These are phyloP conservation scores for Drosophila emarginata DNA, from an alignment of 2,888 invertebrate genomes.

Conservation along the genomic window DNA sequence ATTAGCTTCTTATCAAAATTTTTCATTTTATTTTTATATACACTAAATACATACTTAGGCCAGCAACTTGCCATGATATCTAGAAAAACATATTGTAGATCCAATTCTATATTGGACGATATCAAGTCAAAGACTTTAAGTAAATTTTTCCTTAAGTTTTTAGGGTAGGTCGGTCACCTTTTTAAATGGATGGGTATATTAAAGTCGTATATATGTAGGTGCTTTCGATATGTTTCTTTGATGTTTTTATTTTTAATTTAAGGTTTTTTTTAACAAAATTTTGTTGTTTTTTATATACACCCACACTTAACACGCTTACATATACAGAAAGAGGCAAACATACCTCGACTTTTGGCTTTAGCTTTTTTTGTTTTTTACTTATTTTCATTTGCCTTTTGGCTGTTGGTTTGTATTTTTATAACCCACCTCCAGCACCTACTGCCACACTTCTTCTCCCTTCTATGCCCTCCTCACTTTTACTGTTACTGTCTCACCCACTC, in stretches of 20 bases:
- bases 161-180: no score
- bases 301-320: slow-evolving; percentile 65
- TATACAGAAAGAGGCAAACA: not conserved
- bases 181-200: not conserved
- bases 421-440: slow-evolving; percentile 13
- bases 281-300: slow-evolving; percentile 18
- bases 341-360: slow-evolving; percentile 41
- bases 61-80: not conserved
- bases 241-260: slow-evolving; percentile 74
- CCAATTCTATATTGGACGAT: no score
- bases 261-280: slow-evolving; percentile 51
- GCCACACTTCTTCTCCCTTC: not conserved
- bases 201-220: not conserved
- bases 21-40: not conserved
- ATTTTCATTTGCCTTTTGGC: slow-evolving; percentile 51
- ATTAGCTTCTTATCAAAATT: not conserved
- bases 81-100: not conserved
- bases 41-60: not conserved
- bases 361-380: slow-evolving; percentile 47
- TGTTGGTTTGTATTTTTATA: slow-evolving; percentile 30
- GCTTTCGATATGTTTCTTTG: slow-evolving; percentile 53
- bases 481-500: slow-evolving; percentile 1
- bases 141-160: no score
- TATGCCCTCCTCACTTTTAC: no score
- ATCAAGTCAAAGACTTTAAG: not conserved